Conservation (phyloP, 2,888 invertebrate genomes). For the Deilephila elpenor region DNA sequence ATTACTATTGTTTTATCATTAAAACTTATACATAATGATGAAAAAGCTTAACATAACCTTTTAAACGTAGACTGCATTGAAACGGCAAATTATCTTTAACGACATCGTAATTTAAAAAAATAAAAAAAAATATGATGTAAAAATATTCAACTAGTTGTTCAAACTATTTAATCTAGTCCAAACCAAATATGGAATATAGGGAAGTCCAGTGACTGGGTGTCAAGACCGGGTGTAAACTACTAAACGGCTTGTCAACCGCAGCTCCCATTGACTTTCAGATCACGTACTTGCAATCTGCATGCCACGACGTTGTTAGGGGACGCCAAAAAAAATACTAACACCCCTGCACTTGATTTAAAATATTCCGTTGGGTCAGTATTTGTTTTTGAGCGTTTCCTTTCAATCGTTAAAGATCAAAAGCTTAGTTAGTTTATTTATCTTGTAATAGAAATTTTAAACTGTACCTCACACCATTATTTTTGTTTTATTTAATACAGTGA, state of each 20-base stretch:
- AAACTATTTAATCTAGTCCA: constrained; percentile 22
- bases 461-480: too few species aligned
- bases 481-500: too few species aligned
- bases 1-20: too few species aligned
- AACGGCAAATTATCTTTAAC: too few species aligned
- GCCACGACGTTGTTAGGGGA: constrained; percentile 59
- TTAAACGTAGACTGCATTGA: too few species aligned
- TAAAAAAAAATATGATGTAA: too few species aligned
- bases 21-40: too few species aligned
- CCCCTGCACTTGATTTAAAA: constrained; percentile 45
- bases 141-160: neutral
- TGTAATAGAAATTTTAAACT: too few species aligned
- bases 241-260: constrained; percentile 78
- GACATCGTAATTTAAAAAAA: too few species aligned
- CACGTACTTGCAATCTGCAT: constrained; percentile 81
- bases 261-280: constrained; percentile 71
- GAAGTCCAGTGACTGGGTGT: constrained; percentile 39
- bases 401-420: neutral
- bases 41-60: too few species aligned
- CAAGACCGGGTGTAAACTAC: constrained; percentile 56
- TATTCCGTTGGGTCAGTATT: constrained; percentile 36
- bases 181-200: constrained; percentile 42
- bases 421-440: too few species aligned
- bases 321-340: constrained; percentile 57
- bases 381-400: neutral